Conservation (phyloP, 2,888 invertebrate genomes). For the Cosmia trapezina region DNA sequence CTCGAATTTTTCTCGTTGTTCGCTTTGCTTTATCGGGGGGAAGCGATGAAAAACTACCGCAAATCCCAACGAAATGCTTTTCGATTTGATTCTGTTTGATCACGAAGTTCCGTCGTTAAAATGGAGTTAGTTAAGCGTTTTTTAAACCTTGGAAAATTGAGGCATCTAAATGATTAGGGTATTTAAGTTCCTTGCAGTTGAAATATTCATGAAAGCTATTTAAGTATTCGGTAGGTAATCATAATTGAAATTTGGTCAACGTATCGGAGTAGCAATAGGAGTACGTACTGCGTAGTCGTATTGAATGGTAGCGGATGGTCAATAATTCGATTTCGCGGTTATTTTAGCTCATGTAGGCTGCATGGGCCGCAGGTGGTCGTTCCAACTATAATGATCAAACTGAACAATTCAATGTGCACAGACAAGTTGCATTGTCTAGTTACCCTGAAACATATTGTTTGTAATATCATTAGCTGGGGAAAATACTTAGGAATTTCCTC, state of each 20-base stretch:
- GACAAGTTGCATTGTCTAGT: constrained; percentile 50
- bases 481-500: constrained; percentile 30
- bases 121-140: constrained; percentile 40
- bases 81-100: constrained; percentile 60
- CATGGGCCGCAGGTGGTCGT: constrained; percentile 81
- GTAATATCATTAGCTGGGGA: constrained; percentile 17
- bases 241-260: constrained; percentile 77
- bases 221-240: constrained; percentile 53
- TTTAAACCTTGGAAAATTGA: constrained; percentile 19
- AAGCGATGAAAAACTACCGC: constrained; percentile 65
- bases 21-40: constrained; percentile 65
- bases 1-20: constrained; percentile 71
- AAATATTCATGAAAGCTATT: constrained; percentile 20
- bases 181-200: constrained; percentile 6
- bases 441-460: constrained; percentile 54
- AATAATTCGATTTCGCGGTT: constrained; percentile 89
- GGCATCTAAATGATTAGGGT: constrained; percentile 1
- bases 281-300: constrained; percentile 79
- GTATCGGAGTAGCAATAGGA: constrained; percentile 77
- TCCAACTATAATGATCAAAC: constrained; percentile 80
- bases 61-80: constrained; percentile 58
- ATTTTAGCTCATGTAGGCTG: constrained; percentile 84
- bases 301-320: constrained; percentile 80
- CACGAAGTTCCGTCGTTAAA: constrained; percentile 59
- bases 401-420: constrained; percentile 74